Conservation (phyloP, 1,140 invertebrate species). For the Zaprionus capensis region DNA sequence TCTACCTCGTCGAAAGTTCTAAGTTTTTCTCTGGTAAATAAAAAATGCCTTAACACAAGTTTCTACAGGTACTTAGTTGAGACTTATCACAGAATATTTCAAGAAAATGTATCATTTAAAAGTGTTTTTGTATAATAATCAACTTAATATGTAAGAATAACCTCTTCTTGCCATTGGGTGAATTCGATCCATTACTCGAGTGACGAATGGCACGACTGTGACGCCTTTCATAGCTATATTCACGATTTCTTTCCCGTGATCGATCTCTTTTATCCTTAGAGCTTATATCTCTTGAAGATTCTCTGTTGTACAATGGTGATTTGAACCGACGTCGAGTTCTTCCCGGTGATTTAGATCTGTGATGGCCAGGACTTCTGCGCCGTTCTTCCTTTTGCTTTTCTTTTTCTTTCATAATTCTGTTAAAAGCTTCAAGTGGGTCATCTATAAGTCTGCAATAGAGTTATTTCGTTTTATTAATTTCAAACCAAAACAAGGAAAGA, state of each 20-base stretch:
- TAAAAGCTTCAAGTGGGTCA: conserved; percentile 93
- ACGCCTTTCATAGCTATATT: conserved; percentile 63
- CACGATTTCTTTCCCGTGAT: conserved; percentile 70
- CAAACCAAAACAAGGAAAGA: neutral
- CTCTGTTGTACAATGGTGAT: conserved; percentile 63
- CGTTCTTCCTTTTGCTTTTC: conserved; percentile 89
- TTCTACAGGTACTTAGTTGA: neutral
- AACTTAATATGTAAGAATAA: conserved; percentile 49
- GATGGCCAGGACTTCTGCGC: conserved; percentile 76
- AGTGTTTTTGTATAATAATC: conserved; percentile 17
- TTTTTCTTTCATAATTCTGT: conserved; percentile 93
- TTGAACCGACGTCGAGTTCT: conserved; percentile 65
- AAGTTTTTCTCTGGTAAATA: too few relatives aligned
- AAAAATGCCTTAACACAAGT: neutral
- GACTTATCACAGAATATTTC: conserved; percentile 16
- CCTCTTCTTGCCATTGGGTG: conserved; percentile 76
- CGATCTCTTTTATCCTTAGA: conserved; percentile 61
- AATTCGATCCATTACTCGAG: conserved; percentile 59
- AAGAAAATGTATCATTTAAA: neutral
- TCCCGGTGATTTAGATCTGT: conserved; percentile 71
- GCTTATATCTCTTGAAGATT: conserved; percentile 46
- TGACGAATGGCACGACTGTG: conserved; percentile 47
- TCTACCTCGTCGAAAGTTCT: too few relatives aligned
- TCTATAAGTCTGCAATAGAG: conserved; percentile 87
- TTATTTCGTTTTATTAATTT: neutral